phyloP scores from a whole-genome alignment of 30 jellyfish, hydroid and myxozoan genomes.

The Nemopilema nomurai region DNA sequence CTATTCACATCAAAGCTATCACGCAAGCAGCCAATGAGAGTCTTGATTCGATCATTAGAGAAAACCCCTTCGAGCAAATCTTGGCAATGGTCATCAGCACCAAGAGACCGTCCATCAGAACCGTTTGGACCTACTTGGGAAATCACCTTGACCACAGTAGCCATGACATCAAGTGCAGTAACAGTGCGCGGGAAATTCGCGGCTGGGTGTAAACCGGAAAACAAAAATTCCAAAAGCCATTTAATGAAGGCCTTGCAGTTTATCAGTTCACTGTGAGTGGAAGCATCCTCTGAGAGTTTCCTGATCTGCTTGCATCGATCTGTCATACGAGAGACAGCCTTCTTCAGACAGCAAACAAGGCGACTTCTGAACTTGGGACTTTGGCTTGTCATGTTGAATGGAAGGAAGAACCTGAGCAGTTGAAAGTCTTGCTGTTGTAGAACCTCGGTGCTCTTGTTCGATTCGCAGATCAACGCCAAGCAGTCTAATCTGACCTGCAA shows the following conservation, averaged over 20 bases:
- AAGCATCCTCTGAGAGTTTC: background rate
- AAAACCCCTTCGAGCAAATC: slow-evolving; percentile 2
- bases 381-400: slow-evolving; percentile 77
- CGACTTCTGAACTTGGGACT: slow-evolving; percentile 83
- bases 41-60: slow-evolving; percentile 22
- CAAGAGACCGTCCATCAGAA: background rate
- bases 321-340: slow-evolving; percentile 57
- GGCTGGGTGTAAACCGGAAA: slow-evolving; percentile 51
- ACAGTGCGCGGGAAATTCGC: slow-evolving; percentile 52
- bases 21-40: slow-evolving; percentile 64
- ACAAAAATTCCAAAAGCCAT: slow-evolving; percentile 63
- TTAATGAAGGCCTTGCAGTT: slow-evolving; percentile 43
- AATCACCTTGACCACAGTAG: slow-evolving; percentile 5
- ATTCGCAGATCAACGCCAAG: slow-evolving; percentile 70
- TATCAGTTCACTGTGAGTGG: background rate
- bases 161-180: slow-evolving; percentile 59
- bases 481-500: slow-evolving; percentile 79
- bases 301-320: slow-evolving; percentile 29
- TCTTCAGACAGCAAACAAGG: slow-evolving; percentile 45
- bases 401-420: slow-evolving; percentile 61
- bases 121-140: background rate
- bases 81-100: background rate
- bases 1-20: slow-evolving; percentile 74
- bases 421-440: slow-evolving; percentile 58
- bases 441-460: slow-evolving; percentile 81